phyloP scores from a whole-genome alignment of 2,797 vertebrate species.

The Diglossa cyanea region DNA sequence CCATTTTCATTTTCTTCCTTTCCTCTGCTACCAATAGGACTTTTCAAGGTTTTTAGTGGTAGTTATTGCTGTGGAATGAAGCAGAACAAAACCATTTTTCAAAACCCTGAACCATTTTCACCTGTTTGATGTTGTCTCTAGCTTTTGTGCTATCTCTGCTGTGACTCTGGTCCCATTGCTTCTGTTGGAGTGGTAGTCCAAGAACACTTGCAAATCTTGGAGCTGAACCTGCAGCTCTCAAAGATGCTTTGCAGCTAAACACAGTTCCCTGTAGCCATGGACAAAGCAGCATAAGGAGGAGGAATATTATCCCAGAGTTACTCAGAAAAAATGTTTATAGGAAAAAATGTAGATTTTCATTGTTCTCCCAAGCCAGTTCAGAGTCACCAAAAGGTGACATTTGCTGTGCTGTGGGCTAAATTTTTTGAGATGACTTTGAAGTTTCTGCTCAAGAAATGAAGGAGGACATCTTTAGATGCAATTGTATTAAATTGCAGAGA shows the following conservation, averaged over 20 bases:
- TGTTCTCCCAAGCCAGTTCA: neutral
- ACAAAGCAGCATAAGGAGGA: neutral
- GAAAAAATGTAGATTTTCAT: neutral
- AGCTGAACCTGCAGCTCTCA: neutral
- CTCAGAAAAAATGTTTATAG: neutral
- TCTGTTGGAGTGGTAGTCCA: neutral
- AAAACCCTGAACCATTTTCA: neutral
- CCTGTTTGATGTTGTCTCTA: neutral
- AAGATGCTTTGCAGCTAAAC: neutral
- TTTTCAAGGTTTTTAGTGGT: neutral
- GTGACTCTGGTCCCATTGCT: neutral
- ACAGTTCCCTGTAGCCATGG: neutral
- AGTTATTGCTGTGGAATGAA: neutral
- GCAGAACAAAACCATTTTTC: neutral
- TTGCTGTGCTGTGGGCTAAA: neutral
- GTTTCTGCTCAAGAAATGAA: neutral
- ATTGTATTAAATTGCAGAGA: neutral
- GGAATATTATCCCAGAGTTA: neutral
- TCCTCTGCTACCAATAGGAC: neutral
- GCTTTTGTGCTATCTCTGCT: neutral
- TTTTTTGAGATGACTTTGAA: neutral
- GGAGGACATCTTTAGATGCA: neutral
- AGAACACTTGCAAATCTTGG: neutral
- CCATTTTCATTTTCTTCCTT: neutral
- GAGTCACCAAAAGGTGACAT: neutral